Base-by-base conservation (phyloP, 92 coral and sea anemone genomes). In the Meandrina meandrites region DNA sequence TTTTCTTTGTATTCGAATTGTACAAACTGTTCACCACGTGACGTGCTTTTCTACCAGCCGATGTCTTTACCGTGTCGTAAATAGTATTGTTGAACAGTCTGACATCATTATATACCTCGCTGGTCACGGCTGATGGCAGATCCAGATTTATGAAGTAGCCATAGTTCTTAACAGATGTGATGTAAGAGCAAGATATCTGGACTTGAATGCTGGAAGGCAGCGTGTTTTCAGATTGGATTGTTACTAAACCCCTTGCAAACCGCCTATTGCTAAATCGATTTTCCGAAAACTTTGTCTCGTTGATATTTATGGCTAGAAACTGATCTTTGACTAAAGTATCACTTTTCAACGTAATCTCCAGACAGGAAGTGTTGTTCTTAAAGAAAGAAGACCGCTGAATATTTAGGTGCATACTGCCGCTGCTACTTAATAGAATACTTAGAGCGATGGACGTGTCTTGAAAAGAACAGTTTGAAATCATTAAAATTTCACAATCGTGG, bases 121-220 rank as follows among this genome's bases (percentile, higher is more conserved):
- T 82, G 15, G 86, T 82, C 34, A 66, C 68, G 18, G 86, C 86
- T 22, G 22, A 22, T 40, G 76, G 28, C 1, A 82, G 16, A 28
- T 82, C 78, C 28, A 82, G 24, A 37, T 67, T n/a, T 8, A 82
- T 17, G 14, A 82, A 82, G 9, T 30, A 21, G 18, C 86, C 86
- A 42, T 47, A 13, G 78, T 82, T 82, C 4, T 51, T 45, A 12
- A 18, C 24, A 16, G 35, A 47, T 34, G 37, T 51, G 48, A 71
- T 27, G 27, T 51, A 30, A 30, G 22, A 73, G 51, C 60, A 83
- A 18, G 48, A 70, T 35, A 83, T 53, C 17, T 73, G 37, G 31
- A 83, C 48, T 11, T 83, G 67, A 19, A 50, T 17, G 24, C 32
- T 28, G 50, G 78, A 11, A 12, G 79, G 21, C 18, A 32, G 51